phyloP scores from a whole-genome alignment of 2,888 invertebrate genomes.

The Pimpla rufipes region DNA sequence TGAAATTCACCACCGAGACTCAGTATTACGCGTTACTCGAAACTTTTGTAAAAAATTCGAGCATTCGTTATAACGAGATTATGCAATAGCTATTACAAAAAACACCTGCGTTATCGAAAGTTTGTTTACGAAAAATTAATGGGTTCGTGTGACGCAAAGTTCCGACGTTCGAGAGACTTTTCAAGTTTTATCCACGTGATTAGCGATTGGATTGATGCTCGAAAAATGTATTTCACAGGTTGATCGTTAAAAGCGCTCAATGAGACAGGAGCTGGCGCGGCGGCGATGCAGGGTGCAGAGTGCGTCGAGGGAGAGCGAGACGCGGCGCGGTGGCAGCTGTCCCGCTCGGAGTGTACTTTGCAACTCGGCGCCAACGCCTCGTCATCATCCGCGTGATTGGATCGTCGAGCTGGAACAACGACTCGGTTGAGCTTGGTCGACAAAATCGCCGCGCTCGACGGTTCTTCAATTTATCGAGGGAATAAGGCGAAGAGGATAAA shows the following conservation, averaged over 20 bases:
- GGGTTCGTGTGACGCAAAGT: no score
- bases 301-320: no score
- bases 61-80: neutral
- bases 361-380: slow-evolving; percentile 69
- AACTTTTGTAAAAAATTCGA: neutral
- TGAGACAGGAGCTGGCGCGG: neutral
- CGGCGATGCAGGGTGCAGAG: no score
- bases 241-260: neutral
- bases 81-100: neutral
- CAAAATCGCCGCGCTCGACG: slow-evolving; percentile 11
- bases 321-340: slow-evolving; percentile 58
- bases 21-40: slow-evolving; percentile 1
- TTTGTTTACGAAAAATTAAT: no score
- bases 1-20: neutral
- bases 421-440: slow-evolving; percentile 50
- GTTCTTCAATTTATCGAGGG: slow-evolving; percentile 10
- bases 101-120: neutral
- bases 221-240: neutral
- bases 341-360: slow-evolving; percentile 63
- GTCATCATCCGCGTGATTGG: slow-evolving; percentile 80
- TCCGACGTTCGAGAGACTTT: neutral
- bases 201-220: neutral
- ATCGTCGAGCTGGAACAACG: slow-evolving; percentile 63
- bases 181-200: neutral
- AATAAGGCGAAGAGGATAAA: neutral